Percentiles rank a stretch among this genome's conserved stretches.
Evolutionary conservation across 1,140 invertebrate species (phyloP).

Genomic region (Lordiphosa clarofinis): DNA sequence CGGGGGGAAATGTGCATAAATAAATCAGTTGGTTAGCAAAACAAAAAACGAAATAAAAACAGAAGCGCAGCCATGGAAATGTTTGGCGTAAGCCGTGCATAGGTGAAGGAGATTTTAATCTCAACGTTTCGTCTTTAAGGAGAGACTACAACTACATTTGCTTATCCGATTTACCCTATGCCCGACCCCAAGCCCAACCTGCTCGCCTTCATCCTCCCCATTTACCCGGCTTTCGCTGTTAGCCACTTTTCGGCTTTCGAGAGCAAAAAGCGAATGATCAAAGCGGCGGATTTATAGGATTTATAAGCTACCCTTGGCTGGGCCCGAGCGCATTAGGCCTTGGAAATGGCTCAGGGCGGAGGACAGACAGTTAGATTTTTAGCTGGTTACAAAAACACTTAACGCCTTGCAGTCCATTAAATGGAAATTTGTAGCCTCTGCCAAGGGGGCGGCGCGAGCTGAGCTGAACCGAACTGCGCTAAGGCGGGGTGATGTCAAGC

Average conservation of each 20-base stretch:
- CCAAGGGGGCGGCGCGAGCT: background rate
- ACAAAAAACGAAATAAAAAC: constrained; percentile 15
- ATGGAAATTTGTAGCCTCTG: constrained; percentile 41
- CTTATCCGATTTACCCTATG: constrained; percentile 6
- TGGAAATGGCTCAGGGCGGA: background rate
- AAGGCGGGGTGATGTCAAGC: background rate
- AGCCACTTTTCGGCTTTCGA: constrained; percentile 49
- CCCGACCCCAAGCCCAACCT: constrained; percentile 3
- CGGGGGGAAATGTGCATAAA: constrained; percentile 43
- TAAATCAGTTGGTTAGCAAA: constrained; percentile 43
- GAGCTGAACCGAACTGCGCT: background rate
- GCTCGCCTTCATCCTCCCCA: constrained; percentile 27
- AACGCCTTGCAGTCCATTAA: constrained; percentile 58
- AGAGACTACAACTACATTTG: constrained; percentile 5
- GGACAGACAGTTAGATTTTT: constrained; percentile 19
- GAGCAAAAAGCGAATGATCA: constrained; percentile 31
- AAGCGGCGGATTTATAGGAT: constrained; percentile 55
- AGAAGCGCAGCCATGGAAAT: constrained; percentile 19
- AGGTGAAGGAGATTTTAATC: constrained; percentile 26
- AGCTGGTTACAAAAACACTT: constrained; percentile 53
- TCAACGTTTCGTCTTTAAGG: too few species aligned
- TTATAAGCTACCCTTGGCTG: constrained; percentile 46
- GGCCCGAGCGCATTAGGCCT: constrained; percentile 32
- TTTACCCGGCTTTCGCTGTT: background rate
- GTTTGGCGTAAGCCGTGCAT: constrained; percentile 49